Percentiles rank a stretch among this genome's conserved stretches.
Evolutionary conservation across 2,113 vertebrate genomes (phyloP).

Genomic region (Zootoca vivipara): DNA sequence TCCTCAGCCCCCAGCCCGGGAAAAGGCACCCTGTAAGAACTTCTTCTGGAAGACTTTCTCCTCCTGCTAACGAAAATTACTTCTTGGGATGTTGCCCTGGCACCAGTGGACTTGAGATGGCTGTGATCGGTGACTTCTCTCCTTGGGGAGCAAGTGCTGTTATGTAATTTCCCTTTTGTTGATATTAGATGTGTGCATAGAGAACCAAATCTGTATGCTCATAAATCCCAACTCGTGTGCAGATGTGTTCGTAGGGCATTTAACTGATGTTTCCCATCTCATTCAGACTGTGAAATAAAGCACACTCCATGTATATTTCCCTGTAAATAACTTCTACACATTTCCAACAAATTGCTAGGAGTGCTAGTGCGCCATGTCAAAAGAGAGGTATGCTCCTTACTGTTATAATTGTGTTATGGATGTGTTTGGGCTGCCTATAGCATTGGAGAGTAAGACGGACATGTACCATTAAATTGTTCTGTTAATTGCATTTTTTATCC

Average conservation of each 20-base stretch:
- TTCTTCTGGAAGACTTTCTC: constrained; percentile 83
- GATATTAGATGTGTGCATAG: not conserved
- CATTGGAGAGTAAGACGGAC: not conserved
- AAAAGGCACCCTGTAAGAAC: constrained; percentile 68
- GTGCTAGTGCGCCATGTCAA: too few relatives aligned
- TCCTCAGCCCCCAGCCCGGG: constrained; percentile 19
- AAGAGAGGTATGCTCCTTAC: too few relatives aligned
- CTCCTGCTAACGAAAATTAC: constrained; percentile 64
- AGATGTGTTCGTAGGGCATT: not conserved
- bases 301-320: not conserved
- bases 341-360: not conserved
- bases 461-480: not conserved
- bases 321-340: not conserved
- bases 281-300: not conserved
- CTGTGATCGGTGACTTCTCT: not conserved
- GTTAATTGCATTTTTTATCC: not conserved
- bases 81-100: not conserved
- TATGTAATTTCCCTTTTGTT: not conserved
- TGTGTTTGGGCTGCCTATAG: not conserved
- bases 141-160: not conserved
- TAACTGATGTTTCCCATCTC: too few relatives aligned
- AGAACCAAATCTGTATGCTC: not conserved
- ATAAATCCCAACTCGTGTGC: not conserved
- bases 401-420: not conserved
- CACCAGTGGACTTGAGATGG: not conserved